Evolutionary conservation across 2,797 vertebrate genomes (phyloP), one percentile per base, ranked within the genome.

Genomic region (Enteromius paludinosus): DNA sequence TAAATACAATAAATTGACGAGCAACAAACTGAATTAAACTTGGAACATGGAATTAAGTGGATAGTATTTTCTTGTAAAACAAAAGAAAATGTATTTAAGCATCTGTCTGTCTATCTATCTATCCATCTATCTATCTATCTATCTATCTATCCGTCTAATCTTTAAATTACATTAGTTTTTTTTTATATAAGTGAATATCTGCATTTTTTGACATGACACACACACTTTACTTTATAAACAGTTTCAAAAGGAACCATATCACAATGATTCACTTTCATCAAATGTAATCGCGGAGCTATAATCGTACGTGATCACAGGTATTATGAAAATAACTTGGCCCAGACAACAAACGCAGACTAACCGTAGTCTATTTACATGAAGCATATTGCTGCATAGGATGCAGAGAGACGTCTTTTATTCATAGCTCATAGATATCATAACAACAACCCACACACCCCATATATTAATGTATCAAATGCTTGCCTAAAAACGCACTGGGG

Each of bases 391-490:
- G 33, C 69, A 74, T 79, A 8, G 83, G 80, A 78, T 82, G 10
- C 61, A 1, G 65, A 30, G 35, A 41, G 54, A 59, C 20, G 64
- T 76, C 61, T 81, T 86, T 84, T 84, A 82, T 87, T 87, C 82
- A 80, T 85, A 62, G 85, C 84, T 86, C 78, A 64, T 64, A 84
- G 78, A 87, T 87, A 76, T 78, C 86, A 78, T 87, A 83, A 87
- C 79, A 86, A 45, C 86, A 86, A 83, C 86, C 86, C 87, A 88
- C 87, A 87, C 86, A 78, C 62, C 33, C 68, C 82, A 68, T 85
- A 84, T 87, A 87, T 88, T 88, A 88, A 87, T 84, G 84, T 84
- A 85, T 84, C 79, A 82, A 81, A 82, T 81, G 76, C 72, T 87
- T 73, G 82, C 79, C 83, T 87, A 74, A 59, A 89, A 84, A 89